Base-by-base conservation (phyloP, 2,888 invertebrate genomes). In the Lucinisca nassula region DNA sequence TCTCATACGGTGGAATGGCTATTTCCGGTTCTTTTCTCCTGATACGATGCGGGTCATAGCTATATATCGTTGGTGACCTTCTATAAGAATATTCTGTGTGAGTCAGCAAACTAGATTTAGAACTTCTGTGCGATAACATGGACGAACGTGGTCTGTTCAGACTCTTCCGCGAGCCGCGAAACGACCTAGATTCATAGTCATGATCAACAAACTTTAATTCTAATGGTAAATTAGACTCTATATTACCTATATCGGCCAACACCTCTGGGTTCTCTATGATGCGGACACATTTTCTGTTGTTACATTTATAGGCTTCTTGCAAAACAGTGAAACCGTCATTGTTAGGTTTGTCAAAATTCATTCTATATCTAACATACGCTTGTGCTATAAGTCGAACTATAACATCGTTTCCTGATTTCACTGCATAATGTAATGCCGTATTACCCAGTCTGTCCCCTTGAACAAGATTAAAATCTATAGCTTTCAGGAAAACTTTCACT, bases 351-450 rank as follows among this genome's bases (percentile, higher is more conserved):
- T 91, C 92, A 61, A 91, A 79, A 4, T 70, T 51, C 21, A 92
- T 78, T 73, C 86, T 87, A 75, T 92, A 94, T 79, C 92, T 92
- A 14, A 84, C 84, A 58, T 90, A 91, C 24, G 91, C 83, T 35
- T 92, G 88, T 14, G 93, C 89, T 38, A 96, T 76, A 0, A 93
- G 85, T 38, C 88, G 77, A 0, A 93, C 92, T n/a, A 95, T 85
- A 6, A 84, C 83, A 3, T 84, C 67, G 84, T 95, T 94, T 24
- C 95, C 95, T 0, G 92, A 81, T 72, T 90, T 85, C 1, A 93
- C 95, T 0, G 95, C 95, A 81, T 95, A 96, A 87, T 96, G 96
- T 30, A 96, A 92, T 0, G 95, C 94, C 0, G 96, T 95, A 86
- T 96, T 96, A 8, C 96, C 96, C 49, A 90, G 85, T 83, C 88